Evolutionary conservation across 2,113 vertebrate species (phyloP), one percentile per base, ranked within the genome.

Genomic region (Tachycineta bicolor): DNA sequence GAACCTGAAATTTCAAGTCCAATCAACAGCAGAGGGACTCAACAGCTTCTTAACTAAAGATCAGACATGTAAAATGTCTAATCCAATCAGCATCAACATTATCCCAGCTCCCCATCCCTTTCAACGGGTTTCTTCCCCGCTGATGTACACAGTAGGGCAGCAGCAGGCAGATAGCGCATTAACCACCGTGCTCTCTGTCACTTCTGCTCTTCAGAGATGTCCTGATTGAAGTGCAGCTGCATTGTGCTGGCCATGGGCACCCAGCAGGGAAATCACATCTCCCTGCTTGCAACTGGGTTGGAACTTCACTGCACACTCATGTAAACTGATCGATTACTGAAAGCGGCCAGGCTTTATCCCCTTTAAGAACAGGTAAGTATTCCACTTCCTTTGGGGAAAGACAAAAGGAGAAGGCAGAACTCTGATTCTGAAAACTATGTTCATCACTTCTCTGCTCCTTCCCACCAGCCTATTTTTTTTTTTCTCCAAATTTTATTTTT

Each of bases 21-120:
- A 64, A 84, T 84, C 80, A 79, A 71, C 10, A 78, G 87, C 73
- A 69, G 65, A 94, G 58, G 65, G 87, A 84, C 75, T 89, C 49
- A 71, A 87, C 59, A 89, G 69, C 87, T 84, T 84, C 87, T 95
- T 85, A 94, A 71, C 91, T 63, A 49, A 78, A 89, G 77, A 95
- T 91, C 84, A 96, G 81, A 89, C 56, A 92, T 6, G 71, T 93
- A 81, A 65, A 85, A 79, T 17, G 91, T 73, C 89, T 76, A 91
- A 94, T 76, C 65, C 84, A 82, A 95, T 92, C 85, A 94, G 31
- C 26, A 95, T 96, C 88, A 85, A 47, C 87, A 83, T 92, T 90
- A 95, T 29, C 50, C 63, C 82, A 92, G 71, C 60, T 92, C 81
- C 44, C 69, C 62, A 67, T 67, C 56, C 68, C 55, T 95, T 94